These are phyloP conservation scores for Sinopyrophorus schimmeli DNA, from an alignment of 2,888 invertebrate species.

Conservation along the genomic window DNA sequence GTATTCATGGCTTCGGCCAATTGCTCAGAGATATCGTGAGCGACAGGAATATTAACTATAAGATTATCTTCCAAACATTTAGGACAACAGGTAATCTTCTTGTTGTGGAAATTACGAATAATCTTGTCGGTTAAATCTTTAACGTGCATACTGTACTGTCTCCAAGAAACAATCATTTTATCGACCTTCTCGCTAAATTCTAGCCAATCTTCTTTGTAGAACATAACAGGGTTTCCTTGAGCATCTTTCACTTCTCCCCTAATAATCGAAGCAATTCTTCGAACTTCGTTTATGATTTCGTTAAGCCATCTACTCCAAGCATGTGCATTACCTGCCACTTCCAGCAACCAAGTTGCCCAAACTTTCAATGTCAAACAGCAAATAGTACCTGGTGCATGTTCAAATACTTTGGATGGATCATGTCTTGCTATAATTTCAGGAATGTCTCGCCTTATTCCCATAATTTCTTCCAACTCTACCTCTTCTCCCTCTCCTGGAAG, in stretches of 20 bases:
- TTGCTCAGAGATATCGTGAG: conserved; percentile 47
- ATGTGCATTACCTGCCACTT: conserved; percentile 50
- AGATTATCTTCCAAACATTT: conserved; percentile 49
- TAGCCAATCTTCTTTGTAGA: conserved; percentile 41
- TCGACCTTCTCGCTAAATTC: conserved; percentile 46
- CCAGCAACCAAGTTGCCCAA: conserved; percentile 50
- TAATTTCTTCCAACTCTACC: neutral
- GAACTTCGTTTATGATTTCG: conserved; percentile 44
- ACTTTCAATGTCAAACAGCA: conserved; percentile 51
- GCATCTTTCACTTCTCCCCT: conserved; percentile 34
- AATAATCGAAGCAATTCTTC: conserved; percentile 45
- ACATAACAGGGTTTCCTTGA: conserved; percentile 32
- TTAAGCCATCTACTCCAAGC: conserved; percentile 51
- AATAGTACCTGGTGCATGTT: conserved; percentile 47
- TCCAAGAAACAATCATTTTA: conserved; percentile 46
- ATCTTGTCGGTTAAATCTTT: conserved; percentile 48
- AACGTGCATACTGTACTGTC: conserved; percentile 49
- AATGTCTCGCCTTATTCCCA: conserved; percentile 4
- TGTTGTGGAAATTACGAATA: conserved; percentile 46
- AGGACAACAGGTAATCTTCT: conserved; percentile 48
- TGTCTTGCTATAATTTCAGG: conserved; percentile 35
- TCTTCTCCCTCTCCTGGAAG: neutral
- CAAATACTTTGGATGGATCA: conserved; percentile 42
- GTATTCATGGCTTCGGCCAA: conserved; percentile 50
- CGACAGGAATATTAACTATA: conserved; percentile 46